These are phyloP conservation scores for Tinea trinotella DNA, from an alignment of 2,888 invertebrate genomes.

Conservation along the genomic window DNA sequence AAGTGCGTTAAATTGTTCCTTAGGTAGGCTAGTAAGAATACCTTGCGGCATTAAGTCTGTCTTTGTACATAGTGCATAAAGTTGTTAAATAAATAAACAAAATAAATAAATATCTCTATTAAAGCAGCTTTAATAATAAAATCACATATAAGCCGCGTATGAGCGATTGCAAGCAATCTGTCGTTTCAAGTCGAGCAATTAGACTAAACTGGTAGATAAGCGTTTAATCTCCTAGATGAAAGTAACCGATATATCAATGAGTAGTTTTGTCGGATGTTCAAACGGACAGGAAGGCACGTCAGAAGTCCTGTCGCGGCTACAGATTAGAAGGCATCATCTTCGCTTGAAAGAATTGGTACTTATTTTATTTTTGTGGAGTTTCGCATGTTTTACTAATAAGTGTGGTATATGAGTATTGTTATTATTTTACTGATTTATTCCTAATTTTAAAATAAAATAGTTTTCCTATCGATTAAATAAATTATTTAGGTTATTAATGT, in stretches of 20 bases:
- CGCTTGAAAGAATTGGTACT: background rate
- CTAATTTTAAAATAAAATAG: too few relatives aligned
- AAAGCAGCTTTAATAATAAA: background rate
- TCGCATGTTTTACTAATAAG: too few relatives aligned
- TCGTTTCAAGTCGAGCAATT: conserved; percentile 48
- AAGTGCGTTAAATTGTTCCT: too few relatives aligned
- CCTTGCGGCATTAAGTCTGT: too few relatives aligned
- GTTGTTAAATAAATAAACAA: too few relatives aligned
- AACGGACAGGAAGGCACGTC: background rate
- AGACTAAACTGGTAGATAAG: conserved; percentile 61
- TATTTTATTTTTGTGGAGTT: background rate
- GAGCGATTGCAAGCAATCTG: conserved; percentile 1
- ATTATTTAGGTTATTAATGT: too few relatives aligned
- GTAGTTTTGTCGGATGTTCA: conserved; percentile 7
- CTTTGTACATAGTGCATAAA: too few relatives aligned
- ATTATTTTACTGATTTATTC: too few relatives aligned
- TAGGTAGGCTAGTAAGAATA: too few relatives aligned
- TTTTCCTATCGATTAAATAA: too few relatives aligned
- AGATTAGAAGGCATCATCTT: conserved; percentile 4
- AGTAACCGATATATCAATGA: conserved; percentile 47
- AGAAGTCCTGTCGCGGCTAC: background rate
- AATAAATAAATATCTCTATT: too few relatives aligned
- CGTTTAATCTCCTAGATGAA: conserved; percentile 67
- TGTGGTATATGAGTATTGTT: too few relatives aligned
- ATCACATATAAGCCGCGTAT: background rate